These are phyloP conservation scores for Neuroterus valhalla DNA, from an alignment of 1,140 invertebrate genomes.

Conservation along the genomic window DNA sequence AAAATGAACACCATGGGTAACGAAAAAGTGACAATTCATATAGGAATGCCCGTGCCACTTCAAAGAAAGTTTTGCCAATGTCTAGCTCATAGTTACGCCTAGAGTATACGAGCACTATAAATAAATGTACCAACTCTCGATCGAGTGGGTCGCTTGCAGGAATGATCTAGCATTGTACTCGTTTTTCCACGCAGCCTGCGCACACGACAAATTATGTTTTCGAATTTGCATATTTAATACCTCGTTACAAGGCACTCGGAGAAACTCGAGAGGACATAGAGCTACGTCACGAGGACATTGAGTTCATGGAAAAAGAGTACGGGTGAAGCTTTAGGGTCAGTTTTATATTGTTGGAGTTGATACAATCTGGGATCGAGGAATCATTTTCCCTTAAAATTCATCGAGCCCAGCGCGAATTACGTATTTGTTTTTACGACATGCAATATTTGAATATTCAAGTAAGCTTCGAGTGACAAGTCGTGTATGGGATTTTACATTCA, in stretches of 20 bases:
- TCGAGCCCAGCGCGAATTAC: background rate
- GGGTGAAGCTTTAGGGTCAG: no score
- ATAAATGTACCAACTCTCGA: background rate
- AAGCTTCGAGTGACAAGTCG: conserved; percentile 5
- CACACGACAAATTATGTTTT: conserved; percentile 13
- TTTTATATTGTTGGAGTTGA: no score
- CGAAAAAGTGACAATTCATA: no score
- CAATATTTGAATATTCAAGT: conserved; percentile 6
- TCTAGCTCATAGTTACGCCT: background rate
- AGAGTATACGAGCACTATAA: background rate
- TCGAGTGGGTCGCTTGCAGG: background rate
- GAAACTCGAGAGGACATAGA: no score
- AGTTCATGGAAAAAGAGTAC: no score
- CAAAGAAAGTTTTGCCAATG: background rate
- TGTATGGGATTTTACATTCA: conserved; percentile 2
- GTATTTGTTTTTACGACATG: background rate
- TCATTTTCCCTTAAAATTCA: conserved; percentile 2
- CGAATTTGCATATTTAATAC: background rate
- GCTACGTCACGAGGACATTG: no score
- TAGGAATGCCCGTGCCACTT: no score
- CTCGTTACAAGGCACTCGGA: background rate
- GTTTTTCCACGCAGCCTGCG: conserved; percentile 12
- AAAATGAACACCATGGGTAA: no score
- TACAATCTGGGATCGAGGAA: background rate
- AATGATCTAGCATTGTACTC: conserved; percentile 10